Conservation (phyloP, 2,113 vertebrate genomes). For the Gadus macrocephalus region DNA sequence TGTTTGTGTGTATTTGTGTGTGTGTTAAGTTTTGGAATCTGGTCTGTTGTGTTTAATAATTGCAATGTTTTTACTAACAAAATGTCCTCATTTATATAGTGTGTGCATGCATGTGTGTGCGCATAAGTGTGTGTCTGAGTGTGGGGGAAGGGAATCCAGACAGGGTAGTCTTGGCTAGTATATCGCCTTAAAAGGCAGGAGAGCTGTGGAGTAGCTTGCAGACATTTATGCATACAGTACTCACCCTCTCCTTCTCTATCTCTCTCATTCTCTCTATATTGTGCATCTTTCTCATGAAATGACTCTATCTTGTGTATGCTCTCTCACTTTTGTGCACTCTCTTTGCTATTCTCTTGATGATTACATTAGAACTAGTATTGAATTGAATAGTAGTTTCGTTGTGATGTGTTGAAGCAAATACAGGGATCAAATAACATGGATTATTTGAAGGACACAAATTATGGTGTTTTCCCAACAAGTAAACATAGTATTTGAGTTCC, state of each 20-base stretch:
- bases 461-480: too few species aligned
- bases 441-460: too few species aligned
- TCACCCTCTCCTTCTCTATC: slow-evolving; percentile 12
- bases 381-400: too few species aligned
- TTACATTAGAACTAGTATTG: too few species aligned
- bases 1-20: slow-evolving; percentile 25
- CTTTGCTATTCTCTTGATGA: too few species aligned
- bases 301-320: too few species aligned
- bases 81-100: slow-evolving; percentile 29
- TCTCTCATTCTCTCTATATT: neutral
- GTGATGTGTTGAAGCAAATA: too few species aligned
- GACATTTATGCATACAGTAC: slow-evolving; percentile 37
- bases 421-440: too few species aligned
- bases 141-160: slow-evolving; percentile 9
- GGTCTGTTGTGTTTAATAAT: slow-evolving; percentile 25
- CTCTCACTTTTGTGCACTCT: too few species aligned
- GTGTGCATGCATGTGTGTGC: neutral
- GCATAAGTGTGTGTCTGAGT: slow-evolving; percentile 7
- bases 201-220: slow-evolving; percentile 39
- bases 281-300: too few species aligned
- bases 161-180: slow-evolving; percentile 61
- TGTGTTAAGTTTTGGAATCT: slow-evolving; percentile 27
- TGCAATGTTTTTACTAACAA: slow-evolving; percentile 35
- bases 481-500: too few species aligned
- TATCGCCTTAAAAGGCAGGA: slow-evolving; percentile 74